Percentiles rank a stretch among this genome's conserved stretches.
Evolutionary conservation across 2,113 vertebrate species (phyloP).

Genomic region (Phaetusa simplex): DNA sequence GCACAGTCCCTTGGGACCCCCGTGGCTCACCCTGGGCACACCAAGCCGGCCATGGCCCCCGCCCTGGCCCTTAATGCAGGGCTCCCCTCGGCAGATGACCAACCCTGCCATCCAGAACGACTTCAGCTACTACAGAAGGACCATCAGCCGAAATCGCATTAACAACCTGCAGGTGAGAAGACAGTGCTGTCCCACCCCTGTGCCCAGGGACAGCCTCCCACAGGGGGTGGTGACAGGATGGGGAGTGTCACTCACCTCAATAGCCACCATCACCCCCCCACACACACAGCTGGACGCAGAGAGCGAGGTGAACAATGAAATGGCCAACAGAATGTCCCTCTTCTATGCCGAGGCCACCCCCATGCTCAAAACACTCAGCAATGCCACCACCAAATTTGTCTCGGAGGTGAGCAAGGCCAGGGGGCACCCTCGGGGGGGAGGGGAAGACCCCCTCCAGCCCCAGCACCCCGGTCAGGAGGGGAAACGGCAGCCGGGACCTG

Average conservation of each 20-base stretch:
- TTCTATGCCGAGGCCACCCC: slow-evolving; percentile 91
- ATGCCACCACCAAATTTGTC: slow-evolving; percentile 92
- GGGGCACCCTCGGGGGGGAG: rapidly evolving
- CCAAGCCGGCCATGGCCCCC: neutral
- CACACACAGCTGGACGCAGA: slow-evolving; percentile 81
- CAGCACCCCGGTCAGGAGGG: rapidly evolving
- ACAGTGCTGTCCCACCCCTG: rapidly evolving
- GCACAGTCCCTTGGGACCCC: neutral
- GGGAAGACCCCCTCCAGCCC: no score
- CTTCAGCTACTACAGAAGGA: slow-evolving; percentile 92
- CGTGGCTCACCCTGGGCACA: rapidly evolving
- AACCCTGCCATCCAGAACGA: slow-evolving; percentile 93
- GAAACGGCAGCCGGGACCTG: neutral
- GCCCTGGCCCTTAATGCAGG: rapidly evolving
- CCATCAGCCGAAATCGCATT: slow-evolving; percentile 87
- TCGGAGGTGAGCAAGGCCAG: slow-evolving; percentile 79
- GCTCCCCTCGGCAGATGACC: slow-evolving; percentile 77
- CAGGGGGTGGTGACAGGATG: neutral
- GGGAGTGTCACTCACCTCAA: neutral
- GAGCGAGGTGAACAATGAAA: slow-evolving; percentile 92
- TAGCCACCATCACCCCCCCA: neutral
- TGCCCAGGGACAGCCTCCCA: neutral
- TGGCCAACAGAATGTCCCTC: slow-evolving; percentile 93
- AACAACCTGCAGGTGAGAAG: slow-evolving; percentile 86
- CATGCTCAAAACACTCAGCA: slow-evolving; percentile 93